Evolutionary conservation across 2,888 invertebrate species (phyloP).

Genomic region (Lycophotia porphyrea): DNA sequence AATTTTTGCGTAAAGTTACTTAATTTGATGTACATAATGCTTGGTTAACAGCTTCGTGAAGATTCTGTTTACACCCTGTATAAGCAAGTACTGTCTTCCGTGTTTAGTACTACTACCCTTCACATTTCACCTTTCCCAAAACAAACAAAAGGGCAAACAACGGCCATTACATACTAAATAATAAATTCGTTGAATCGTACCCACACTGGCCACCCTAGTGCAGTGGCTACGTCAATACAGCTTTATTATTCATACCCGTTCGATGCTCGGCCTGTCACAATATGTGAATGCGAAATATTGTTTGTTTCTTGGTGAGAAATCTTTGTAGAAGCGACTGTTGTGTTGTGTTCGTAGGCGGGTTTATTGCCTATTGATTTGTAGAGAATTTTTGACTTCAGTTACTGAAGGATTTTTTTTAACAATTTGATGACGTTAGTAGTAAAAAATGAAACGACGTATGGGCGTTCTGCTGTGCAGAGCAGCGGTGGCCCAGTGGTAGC

Average conservation of each 20-base stretch:
- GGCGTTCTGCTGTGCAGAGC: too few relatives aligned
- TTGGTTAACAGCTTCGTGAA: too few relatives aligned
- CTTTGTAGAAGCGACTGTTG: background rate
- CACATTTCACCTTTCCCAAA: conserved; percentile 16
- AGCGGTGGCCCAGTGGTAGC: too few relatives aligned
- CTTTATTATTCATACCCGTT: conserved; percentile 46
- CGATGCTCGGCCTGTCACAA: conserved; percentile 29
- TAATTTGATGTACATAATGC: too few relatives aligned
- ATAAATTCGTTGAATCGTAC: conserved; percentile 39
- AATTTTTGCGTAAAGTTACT: too few relatives aligned
- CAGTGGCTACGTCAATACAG: conserved; percentile 32
- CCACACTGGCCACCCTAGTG: conserved; percentile 39
- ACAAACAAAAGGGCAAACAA: conserved; percentile 26
- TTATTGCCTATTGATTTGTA: background rate
- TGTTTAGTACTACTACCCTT: background rate
- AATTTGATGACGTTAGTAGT: too few relatives aligned
- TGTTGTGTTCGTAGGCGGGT: background rate
- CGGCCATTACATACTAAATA: conserved; percentile 25
- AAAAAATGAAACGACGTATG: too few relatives aligned
- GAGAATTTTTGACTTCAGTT: too few relatives aligned
- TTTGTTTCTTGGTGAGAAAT: conserved; percentile 3
- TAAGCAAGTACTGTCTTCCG: too few relatives aligned
- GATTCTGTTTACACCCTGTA: too few relatives aligned
- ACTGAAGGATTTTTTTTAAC: too few relatives aligned
- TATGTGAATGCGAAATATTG: conserved; percentile 26